Evolutionary conservation across 2,797 vertebrate genomes (phyloP).

Genomic region (Novumbra hubbsi): DNA sequence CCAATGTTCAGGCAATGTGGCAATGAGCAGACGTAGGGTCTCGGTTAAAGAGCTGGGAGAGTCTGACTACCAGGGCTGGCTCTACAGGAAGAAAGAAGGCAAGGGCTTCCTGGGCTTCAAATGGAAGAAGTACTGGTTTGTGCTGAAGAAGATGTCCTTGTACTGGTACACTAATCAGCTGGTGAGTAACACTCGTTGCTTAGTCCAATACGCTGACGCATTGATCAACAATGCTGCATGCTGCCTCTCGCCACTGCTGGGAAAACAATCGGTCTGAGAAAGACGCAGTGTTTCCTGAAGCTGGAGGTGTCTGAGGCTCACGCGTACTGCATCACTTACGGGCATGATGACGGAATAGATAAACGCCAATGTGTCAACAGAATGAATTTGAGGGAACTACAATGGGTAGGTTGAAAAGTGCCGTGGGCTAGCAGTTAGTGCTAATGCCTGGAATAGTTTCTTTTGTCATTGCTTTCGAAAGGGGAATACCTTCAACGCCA

Average conservation of each 20-base stretch:
- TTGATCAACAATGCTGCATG: conserved; percentile 1
- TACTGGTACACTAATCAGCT: conserved; percentile 93
- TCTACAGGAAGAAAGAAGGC: conserved; percentile 94
- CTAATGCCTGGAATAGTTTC: background rate
- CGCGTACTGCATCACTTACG: conserved; percentile 17
- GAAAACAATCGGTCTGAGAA: background rate
- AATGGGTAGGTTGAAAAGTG: conserved; percentile 26
- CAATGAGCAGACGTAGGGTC: conserved; percentile 93
- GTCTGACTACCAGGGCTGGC: conserved; percentile 94
- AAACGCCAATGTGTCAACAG: background rate
- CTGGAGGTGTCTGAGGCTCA: conserved; percentile 17
- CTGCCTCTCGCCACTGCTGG: conserved; percentile 14
- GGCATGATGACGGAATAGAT: background rate
- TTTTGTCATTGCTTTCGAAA: conserved; percentile 22
- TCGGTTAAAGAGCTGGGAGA: conserved; percentile 93
- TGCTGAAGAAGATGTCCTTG: conserved; percentile 89
- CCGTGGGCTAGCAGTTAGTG: background rate
- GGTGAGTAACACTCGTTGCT: conserved; percentile 74
- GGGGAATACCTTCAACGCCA: background rate
- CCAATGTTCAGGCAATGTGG: conserved; percentile 76
- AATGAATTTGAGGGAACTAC: background rate
- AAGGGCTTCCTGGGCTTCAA: conserved; percentile 93
- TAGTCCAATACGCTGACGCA: background rate
- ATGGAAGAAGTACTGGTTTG: conserved; percentile 99
- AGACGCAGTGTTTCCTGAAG: conserved; percentile 29